Percentiles rank a stretch among this genome's conserved stretches.
These are phyloP conservation scores for Athalia cordata DNA, from an alignment of 2,888 invertebrate species.

Conservation along the genomic window DNA sequence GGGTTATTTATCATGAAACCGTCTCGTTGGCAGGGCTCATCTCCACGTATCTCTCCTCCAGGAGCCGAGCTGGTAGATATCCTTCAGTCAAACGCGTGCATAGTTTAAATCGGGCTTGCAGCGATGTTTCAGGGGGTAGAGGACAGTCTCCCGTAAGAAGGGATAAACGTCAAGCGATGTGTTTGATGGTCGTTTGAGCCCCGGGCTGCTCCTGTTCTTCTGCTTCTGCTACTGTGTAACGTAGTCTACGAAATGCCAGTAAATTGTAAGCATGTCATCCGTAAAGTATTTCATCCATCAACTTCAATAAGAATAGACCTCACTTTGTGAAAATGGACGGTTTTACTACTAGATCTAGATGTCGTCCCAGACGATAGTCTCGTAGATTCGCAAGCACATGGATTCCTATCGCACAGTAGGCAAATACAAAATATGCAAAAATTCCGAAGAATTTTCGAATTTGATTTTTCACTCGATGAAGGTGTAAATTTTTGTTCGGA, in stretches of 20 bases:
- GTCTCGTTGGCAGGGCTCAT: slow-evolving; percentile 10
- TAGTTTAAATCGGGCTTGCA: slow-evolving; percentile 32
- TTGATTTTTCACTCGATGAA: no score
- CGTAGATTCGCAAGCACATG: not conserved
- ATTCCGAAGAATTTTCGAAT: no score
- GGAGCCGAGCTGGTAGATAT: not conserved
- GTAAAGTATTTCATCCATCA: slow-evolving; percentile 40
- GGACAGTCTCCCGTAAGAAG: slow-evolving; percentile 47
- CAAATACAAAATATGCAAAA: no score
- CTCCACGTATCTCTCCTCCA: not conserved
- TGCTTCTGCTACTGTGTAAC: not conserved
- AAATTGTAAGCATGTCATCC: slow-evolving; percentile 37
- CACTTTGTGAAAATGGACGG: slow-evolving; percentile 22
- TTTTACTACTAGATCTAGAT: slow-evolving; percentile 14
- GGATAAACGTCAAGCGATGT: slow-evolving; percentile 46
- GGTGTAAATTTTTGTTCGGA: no score
- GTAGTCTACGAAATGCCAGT: slow-evolving; percentile 25
- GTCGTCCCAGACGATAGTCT: slow-evolving; percentile 14
- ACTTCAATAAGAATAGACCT: slow-evolving; percentile 33
- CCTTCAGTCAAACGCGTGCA: not conserved
- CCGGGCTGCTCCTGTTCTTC: not conserved
- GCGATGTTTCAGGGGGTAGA: slow-evolving; percentile 24
- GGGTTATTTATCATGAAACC: slow-evolving; percentile 28
- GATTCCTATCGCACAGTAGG: no score
- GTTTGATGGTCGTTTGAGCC: slow-evolving; percentile 40